These are phyloP conservation scores for Cryptosula pallasiana DNA, from an alignment of 2,888 invertebrate genomes.

Conservation along the genomic window DNA sequence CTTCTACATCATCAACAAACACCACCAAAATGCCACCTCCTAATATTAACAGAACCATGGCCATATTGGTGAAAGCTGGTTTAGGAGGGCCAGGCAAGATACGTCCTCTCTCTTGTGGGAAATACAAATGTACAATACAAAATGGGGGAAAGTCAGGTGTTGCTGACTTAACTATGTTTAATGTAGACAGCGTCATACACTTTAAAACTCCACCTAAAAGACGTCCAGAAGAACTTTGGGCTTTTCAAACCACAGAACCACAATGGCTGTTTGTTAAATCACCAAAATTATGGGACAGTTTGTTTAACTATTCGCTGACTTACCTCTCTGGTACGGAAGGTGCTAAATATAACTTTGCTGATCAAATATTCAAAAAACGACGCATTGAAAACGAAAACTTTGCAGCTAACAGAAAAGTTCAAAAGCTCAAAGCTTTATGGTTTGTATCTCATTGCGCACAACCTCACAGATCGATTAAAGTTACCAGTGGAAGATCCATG, in stretches of 20 bases:
- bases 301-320: neutral
- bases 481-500: neutral
- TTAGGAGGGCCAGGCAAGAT: too few relatives aligned
- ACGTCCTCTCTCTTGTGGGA: too few relatives aligned
- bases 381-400: neutral
- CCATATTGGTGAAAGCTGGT: too few relatives aligned
- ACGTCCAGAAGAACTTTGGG: neutral
- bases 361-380: neutral
- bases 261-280: neutral
- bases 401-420: neutral
- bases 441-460: neutral
- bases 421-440: neutral
- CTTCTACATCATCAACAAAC: too few relatives aligned
- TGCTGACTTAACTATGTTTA: neutral
- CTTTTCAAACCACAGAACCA: neutral
- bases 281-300: neutral
- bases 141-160: neutral
- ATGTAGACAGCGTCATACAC: neutral
- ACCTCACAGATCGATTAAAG: neutral
- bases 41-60: too few relatives aligned
- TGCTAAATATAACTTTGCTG: neutral
- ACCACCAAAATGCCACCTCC: too few relatives aligned
- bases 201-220: neutral
- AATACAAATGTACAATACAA: neutral
- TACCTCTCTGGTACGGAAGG: neutral